These are phyloP conservation scores for Pituophis catenifer DNA, from an alignment of 2,113 vertebrate species.

Conservation along the genomic window DNA sequence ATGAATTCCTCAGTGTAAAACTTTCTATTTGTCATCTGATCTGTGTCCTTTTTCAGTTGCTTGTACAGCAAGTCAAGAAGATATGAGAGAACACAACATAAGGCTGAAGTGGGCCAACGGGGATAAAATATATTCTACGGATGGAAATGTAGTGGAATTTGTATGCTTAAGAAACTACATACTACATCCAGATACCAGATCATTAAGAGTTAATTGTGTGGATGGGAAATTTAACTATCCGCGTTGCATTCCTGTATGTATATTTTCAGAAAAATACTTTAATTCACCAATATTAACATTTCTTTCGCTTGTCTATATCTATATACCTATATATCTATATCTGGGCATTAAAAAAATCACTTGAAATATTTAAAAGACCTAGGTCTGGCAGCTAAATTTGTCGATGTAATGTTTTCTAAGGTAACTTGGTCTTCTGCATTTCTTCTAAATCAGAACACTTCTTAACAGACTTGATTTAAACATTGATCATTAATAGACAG, in stretches of 20 bases:
- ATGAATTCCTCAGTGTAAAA: not conserved
- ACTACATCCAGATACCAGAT: rapidly evolving
- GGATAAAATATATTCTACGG: rapidly evolving
- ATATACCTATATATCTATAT: too few species aligned
- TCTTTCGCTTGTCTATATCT: not conserved
- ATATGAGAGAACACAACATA: not conserved
- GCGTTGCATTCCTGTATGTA: rapidly evolving
- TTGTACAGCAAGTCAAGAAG: not conserved
- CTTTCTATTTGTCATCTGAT: not conserved
- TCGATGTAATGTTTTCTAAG: too few species aligned
- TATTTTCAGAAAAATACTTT: not conserved
- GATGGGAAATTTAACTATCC: slow-evolving; percentile 25
- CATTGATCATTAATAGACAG: too few species aligned
- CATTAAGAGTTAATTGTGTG: not conserved
- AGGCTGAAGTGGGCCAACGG: rapidly evolving
- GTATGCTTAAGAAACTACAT: rapidly evolving
- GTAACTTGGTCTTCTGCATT: too few species aligned
- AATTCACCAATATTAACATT: not conserved
- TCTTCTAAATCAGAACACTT: too few species aligned
- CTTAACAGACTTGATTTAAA: too few species aligned
- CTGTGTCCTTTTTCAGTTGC: slow-evolving; percentile 23
- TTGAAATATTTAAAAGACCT: too few species aligned
- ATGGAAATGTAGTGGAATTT: not conserved
- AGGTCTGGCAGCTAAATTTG: not conserved
- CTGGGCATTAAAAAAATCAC: too few species aligned